These are phyloP conservation scores for Iguana delicatissima DNA, from an alignment of 2,797 vertebrate genomes.

Conservation along the genomic window DNA sequence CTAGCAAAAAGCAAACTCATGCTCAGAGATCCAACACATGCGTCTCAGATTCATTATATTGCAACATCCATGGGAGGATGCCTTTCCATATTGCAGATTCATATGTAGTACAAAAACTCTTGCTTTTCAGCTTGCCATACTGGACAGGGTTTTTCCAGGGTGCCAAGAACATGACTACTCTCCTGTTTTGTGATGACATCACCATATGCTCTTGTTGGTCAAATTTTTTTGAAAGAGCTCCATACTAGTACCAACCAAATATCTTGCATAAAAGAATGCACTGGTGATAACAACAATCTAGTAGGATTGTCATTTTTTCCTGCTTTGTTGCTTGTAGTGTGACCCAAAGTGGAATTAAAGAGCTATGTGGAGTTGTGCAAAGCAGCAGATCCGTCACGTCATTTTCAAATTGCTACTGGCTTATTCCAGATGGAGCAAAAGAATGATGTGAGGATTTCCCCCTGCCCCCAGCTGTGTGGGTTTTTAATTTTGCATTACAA, in stretches of 20 bases:
- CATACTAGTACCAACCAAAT: neutral
- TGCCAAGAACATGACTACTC: neutral
- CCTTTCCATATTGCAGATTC: neutral
- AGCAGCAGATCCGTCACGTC: no score
- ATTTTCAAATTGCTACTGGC: no score
- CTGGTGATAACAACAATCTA: no score
- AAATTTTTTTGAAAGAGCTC: neutral
- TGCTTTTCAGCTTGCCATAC: neutral
- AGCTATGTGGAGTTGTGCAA: no score
- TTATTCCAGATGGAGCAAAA: no score
- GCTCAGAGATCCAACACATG: no score
- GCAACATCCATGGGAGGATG: neutral
- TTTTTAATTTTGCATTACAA: no score
- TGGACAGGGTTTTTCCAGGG: neutral
- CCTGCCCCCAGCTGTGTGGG: no score
- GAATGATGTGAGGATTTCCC: no score
- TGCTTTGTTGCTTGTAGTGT: no score
- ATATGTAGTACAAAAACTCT: neutral
- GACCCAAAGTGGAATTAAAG: no score
- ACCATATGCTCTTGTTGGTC: neutral
- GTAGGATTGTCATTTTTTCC: no score
- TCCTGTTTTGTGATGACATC: constrained; percentile 19
- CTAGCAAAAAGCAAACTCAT: neutral
- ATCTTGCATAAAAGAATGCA: neutral
- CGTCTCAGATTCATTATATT: neutral